Base-by-base conservation (phyloP, 2,888 invertebrate genomes). In the Rhagonycha lutea region DNA sequence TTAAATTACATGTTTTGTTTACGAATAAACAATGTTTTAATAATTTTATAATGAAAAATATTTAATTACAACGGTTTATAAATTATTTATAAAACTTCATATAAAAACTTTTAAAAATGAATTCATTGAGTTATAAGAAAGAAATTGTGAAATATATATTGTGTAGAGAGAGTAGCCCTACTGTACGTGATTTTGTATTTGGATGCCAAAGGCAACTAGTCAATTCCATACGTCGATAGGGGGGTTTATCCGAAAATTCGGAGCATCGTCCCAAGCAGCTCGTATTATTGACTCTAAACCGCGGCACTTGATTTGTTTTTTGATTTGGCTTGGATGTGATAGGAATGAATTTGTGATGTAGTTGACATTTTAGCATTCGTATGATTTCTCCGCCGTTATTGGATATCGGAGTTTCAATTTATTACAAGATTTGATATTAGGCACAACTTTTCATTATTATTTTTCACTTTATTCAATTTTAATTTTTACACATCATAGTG, bases 201-300 rank as follows among this genome's bases (percentile, higher is more conserved):
- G 69, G 72, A 63, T 68, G 75, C 75, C 75, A 18, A 60, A 69
- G 75, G 75, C 75, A 71, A 74, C 32, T 69, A 71, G 75, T 70
- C 70, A 63, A 70, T 74, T 70, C 74, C 70, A 62, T 69, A 70
- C 74, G 70, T 72, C 75, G 72, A 75, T 71, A 68, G 70, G 71
- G 63, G 47, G 71, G 67, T 69, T 75, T 75, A 71, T 68, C 61
- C 71, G 60, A 74, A 74, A 75, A 75, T 75, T 71, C 72, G 60
- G 68, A 72, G 69, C 75, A 72, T 75, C 75, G 71, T 61, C 29
- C 71, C 61, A 69, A 69, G 65, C 74, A 14, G 70, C 62, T 75
- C 72, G 61, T 69, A 70, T 76, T 76, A 76, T 76, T 76, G 76
- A 76, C 76, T 76, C 73, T 73, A 73, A 76, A 76, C 76, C 73